Evolutionary conservation across 2,888 invertebrate genomes (phyloP).

Genomic region (Lasioglossum leucozonium): DNA sequence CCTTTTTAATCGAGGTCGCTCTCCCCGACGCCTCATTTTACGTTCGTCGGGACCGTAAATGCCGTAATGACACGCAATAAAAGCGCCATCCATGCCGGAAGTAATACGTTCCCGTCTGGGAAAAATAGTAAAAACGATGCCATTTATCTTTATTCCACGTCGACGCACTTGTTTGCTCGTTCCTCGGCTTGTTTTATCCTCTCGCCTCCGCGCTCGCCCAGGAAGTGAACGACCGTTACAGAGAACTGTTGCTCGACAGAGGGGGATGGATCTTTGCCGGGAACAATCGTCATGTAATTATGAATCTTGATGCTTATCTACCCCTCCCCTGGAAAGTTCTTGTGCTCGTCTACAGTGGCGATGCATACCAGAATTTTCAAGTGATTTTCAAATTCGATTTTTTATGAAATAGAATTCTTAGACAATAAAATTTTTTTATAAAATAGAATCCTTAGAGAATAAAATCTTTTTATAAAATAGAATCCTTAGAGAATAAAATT

Average conservation of each 20-base stretch:
- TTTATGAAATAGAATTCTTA: too few relatives aligned
- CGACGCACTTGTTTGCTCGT: constrained; percentile 9
- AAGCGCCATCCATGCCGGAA: constrained; percentile 38
- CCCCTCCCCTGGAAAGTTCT: neutral
- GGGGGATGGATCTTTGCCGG: neutral
- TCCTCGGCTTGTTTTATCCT: neutral
- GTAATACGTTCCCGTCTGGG: constrained; percentile 29
- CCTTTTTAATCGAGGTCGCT: neutral
- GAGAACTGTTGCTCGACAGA: constrained; percentile 2
- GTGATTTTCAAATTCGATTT: too few relatives aligned
- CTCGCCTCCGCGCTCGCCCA: neutral
- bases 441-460: too few relatives aligned
- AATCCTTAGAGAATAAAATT: too few relatives aligned
- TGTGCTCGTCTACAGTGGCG: too few relatives aligned
- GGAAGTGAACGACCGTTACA: constrained; percentile 2
- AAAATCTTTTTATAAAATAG: too few relatives aligned
- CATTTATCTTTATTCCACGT: constrained; percentile 38
- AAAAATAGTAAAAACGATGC: constrained; percentile 30
- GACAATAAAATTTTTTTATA: too few relatives aligned
- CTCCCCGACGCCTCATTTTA: constrained; percentile 26
- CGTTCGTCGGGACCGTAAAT: constrained; percentile 34
- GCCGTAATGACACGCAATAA: constrained; percentile 38
- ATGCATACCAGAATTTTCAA: too few relatives aligned
- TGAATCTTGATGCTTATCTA: neutral
- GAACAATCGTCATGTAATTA: neutral